phyloP scores from a whole-genome alignment of 1,140 invertebrate genomes.

The Ostrea edulis region DNA sequence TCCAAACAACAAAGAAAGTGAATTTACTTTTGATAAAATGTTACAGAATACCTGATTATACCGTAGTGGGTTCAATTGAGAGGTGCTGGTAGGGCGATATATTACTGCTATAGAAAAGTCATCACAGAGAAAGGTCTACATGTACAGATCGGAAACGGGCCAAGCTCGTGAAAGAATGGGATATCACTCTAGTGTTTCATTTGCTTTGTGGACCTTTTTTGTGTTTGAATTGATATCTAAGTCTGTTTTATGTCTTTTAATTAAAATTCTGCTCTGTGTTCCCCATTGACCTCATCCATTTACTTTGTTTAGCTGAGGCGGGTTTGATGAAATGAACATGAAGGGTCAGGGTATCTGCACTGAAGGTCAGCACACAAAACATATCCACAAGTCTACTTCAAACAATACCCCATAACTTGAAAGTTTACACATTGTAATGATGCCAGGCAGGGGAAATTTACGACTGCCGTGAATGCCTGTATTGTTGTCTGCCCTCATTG shows the following conservation, averaged over 20 bases:
- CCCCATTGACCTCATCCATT: conserved; percentile 18
- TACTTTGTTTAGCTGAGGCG: conserved; percentile 28
- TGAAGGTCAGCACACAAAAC: conserved; percentile 2
- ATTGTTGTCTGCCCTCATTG: conserved; percentile 25
- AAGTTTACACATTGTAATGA: conserved; percentile 37
- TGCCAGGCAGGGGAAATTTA: conserved; percentile 31
- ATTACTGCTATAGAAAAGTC: conserved; percentile 37
- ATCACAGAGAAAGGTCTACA: conserved; percentile 36
- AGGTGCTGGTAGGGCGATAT: conserved; percentile 25
- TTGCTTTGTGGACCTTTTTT: conserved; percentile 32
- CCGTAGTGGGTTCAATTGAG: conserved; percentile 35
- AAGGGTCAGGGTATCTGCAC: conserved; percentile 20
- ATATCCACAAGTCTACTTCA: conserved; percentile 30
- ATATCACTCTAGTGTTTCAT: not conserved
- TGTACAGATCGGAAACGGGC: conserved; percentile 7
- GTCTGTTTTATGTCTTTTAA: conserved; percentile 36
- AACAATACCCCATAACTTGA: conserved; percentile 36
- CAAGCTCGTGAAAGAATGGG: conserved; percentile 30
- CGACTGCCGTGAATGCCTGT: conserved; percentile 13
- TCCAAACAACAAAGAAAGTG: conserved; percentile 38
- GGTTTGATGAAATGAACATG: not conserved
- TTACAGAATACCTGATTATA: conserved; percentile 39
- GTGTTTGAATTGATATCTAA: conserved; percentile 37
- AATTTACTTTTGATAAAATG: conserved; percentile 36
- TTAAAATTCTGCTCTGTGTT: conserved; percentile 16